Conservation (phyloP, 1,140 invertebrate species). For the Bathynomus jamesi region DNA sequence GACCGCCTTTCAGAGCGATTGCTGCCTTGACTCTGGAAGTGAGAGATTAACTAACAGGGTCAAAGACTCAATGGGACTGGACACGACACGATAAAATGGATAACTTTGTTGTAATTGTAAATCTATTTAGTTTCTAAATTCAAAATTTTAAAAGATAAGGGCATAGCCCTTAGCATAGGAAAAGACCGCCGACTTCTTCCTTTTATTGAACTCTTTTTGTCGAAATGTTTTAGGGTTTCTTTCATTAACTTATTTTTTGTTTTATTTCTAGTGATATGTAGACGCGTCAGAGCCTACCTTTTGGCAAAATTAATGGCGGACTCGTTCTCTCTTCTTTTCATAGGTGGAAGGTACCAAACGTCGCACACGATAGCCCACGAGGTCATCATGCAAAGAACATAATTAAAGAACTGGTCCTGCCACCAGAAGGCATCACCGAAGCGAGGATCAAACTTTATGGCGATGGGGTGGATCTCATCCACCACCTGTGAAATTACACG, state of each 20-base stretch:
- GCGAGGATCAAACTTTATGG: constrained; percentile 75
- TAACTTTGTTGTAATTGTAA: too few relatives aligned
- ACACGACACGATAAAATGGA: neutral
- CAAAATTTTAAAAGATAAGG: too few relatives aligned
- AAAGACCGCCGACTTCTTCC: too few relatives aligned
- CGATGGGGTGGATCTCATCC: constrained; percentile 79
- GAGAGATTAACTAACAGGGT: neutral
- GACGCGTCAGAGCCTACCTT: too few relatives aligned
- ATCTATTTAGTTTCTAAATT: too few relatives aligned
- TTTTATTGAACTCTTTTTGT: too few relatives aligned
- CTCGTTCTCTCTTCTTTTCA: constrained; percentile 69
- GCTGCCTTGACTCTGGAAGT: constrained; percentile 69
- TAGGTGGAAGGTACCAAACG: constrained; percentile 96
- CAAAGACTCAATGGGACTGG: neutral
- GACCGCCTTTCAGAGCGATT: constrained; percentile 84
- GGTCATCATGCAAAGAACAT: constrained; percentile 96
- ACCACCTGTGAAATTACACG: constrained; percentile 11
- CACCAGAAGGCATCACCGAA: constrained; percentile 99
- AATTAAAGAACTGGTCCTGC: constrained; percentile 87
- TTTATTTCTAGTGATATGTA: too few relatives aligned
- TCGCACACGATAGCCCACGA: constrained; percentile 99
- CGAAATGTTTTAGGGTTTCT: too few relatives aligned
- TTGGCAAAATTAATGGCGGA: constrained; percentile 88
- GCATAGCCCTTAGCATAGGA: too few relatives aligned
- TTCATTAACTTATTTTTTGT: too few relatives aligned